These are phyloP conservation scores for Chironomus riparius DNA, from an alignment of 2,888 invertebrate genomes.

Conservation along the genomic window DNA sequence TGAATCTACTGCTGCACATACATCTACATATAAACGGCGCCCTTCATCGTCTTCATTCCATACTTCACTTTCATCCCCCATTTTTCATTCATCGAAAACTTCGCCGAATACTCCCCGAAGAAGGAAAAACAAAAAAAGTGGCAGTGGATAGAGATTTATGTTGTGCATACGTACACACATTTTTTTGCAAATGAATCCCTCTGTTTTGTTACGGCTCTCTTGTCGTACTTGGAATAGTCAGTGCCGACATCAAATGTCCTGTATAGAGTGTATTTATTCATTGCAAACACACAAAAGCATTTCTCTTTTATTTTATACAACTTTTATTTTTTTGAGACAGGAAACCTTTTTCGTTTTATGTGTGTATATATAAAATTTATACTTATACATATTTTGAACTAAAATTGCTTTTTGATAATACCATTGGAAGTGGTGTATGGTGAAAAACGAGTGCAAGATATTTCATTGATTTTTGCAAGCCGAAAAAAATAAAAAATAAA, in stretches of 20 bases:
- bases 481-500: neutral
- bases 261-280: constrained; percentile 11
- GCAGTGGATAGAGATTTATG: constrained; percentile 8
- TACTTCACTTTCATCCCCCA: neutral
- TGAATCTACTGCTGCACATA: neutral
- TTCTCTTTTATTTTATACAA: too few relatives aligned
- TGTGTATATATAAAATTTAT: neutral
- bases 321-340: too few relatives aligned
- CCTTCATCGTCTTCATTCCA: neutral
- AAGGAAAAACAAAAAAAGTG: neutral
- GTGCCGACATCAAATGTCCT: constrained; percentile 18
- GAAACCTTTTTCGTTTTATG: neutral
- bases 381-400: neutral
- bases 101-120: neutral
- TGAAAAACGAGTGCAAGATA: neutral
- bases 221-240: neutral
- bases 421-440: neutral
- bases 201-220: neutral
- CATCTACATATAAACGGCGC: constrained; percentile 10
- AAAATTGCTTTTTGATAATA: constrained; percentile 26
- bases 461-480: constrained; percentile 1
- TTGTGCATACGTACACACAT: constrained; percentile 1
- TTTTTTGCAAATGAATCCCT: constrained; percentile 16
- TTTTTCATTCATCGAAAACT: constrained; percentile 20
- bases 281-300: constrained; percentile 12